phyloP scores from a whole-genome alignment of 1,140 invertebrate species.

The Galendromus occidentalis region DNA sequence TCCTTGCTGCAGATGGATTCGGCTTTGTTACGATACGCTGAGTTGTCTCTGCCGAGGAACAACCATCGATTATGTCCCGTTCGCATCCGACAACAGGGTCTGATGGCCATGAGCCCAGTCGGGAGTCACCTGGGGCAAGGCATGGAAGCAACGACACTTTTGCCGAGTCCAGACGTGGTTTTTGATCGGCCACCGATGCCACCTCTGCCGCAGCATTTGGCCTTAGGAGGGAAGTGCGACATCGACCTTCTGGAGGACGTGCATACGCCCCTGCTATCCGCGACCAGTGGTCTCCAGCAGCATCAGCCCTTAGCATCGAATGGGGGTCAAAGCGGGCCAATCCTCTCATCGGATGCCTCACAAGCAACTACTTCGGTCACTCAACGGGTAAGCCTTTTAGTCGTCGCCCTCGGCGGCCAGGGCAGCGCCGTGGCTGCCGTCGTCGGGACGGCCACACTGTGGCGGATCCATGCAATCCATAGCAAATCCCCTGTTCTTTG shows the following conservation, averaged over 20 bases:
- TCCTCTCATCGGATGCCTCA: neutral
- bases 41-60: constrained; percentile 1
- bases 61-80: constrained; percentile 8
- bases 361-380: constrained; percentile 4
- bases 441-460: neutral
- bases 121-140: neutral
- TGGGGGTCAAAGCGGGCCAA: neutral
- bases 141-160: neutral
- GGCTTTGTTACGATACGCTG: neutral
- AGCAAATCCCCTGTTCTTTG: neutral
- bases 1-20: neutral
- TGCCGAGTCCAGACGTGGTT: constrained; percentile 4
- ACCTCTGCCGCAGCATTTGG: neutral
- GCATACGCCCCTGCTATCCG: neutral
- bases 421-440: too few relatives aligned
- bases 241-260: constrained; percentile 10
- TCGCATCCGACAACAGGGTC: neutral
- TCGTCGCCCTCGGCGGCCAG: too few relatives aligned
- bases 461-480: neutral
- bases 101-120: neutral
- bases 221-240: constrained; percentile 1
- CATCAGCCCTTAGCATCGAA: neutral
- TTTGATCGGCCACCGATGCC: constrained; percentile 8
- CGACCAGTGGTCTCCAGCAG: neutral
- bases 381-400: neutral